Conservation (phyloP, 2,113 vertebrate species). For the Tylochromis polylepis region DNA sequence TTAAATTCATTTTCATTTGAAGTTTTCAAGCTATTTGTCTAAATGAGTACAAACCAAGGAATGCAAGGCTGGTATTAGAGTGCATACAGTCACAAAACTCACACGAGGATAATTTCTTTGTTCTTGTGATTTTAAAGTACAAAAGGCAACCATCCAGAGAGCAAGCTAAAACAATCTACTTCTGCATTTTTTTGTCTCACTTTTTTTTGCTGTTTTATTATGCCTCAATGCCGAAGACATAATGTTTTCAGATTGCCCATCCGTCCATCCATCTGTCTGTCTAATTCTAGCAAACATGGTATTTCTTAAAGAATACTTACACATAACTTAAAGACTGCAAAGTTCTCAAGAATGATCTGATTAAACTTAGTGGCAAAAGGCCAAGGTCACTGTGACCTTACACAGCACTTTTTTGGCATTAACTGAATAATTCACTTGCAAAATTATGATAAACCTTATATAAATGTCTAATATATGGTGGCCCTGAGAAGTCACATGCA, state of each 20-base stretch:
- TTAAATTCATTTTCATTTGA: neutral
- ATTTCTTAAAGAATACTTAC: neutral
- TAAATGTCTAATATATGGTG: neutral
- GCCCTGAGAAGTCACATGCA: neutral
- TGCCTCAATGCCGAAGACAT: neutral
- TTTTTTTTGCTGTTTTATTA: neutral
- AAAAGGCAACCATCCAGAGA: neutral
- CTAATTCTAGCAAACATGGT: neutral
- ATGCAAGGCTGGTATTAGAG: neutral
- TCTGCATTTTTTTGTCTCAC: neutral
- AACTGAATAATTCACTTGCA: neutral
- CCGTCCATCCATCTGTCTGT: neutral
- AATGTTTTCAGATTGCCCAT: neutral
- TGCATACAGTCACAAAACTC: neutral
- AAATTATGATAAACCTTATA: neutral
- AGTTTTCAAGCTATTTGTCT: neutral
- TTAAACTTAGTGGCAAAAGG: neutral
- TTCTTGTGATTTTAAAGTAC: neutral
- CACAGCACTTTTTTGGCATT: neutral
- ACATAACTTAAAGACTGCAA: neutral
- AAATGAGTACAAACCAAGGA: neutral
- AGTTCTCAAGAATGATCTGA: neutral
- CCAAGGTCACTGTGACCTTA: neutral
- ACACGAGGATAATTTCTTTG: neutral
- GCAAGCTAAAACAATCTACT: constrained; percentile 13